Percentiles rank a stretch among this genome's conserved stretches.
Conservation (phyloP, 37 sponge, comb jelly and placozoan species). For the Beroe forskalii region DNA sequence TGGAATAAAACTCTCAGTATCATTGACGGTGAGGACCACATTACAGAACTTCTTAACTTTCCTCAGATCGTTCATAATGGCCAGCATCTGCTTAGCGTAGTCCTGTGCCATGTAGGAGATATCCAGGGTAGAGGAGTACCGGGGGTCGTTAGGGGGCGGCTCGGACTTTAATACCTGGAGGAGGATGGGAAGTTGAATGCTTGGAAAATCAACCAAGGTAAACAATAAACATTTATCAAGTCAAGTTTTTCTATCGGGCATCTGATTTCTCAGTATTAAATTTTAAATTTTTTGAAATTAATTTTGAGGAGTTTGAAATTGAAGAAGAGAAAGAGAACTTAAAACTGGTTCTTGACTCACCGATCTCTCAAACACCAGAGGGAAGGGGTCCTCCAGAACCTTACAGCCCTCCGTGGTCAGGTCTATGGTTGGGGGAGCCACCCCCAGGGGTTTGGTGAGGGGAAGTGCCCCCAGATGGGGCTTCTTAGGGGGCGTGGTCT, state of each 20-base stretch:
- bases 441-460: background rate
- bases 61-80: constrained; percentile 32
- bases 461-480: background rate
- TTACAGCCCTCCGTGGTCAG: background rate
- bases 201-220: too few relatives aligned
- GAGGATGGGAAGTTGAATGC: too few relatives aligned
- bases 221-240: too few relatives aligned
- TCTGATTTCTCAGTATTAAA: too few relatives aligned
- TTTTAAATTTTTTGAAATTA: too few relatives aligned
- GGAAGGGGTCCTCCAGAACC: constrained; percentile 3
- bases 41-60: constrained; percentile 20
- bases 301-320: too few relatives aligned
- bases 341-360: too few relatives aligned
- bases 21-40: background rate
- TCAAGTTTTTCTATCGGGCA: too few relatives aligned
- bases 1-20: constrained; percentile 4
- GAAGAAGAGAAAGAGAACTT: too few relatives aligned
- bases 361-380: constrained; percentile 16
- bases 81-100: constrained; percentile 35
- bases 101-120: constrained; percentile 36
- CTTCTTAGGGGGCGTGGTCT: background rate
- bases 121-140: background rate
- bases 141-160: background rate
- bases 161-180: background rate
- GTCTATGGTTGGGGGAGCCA: background rate